These are phyloP conservation scores for Oikopleura albicans DNA, from an alignment of 23 tunicate species.

Conservation along the genomic window DNA sequence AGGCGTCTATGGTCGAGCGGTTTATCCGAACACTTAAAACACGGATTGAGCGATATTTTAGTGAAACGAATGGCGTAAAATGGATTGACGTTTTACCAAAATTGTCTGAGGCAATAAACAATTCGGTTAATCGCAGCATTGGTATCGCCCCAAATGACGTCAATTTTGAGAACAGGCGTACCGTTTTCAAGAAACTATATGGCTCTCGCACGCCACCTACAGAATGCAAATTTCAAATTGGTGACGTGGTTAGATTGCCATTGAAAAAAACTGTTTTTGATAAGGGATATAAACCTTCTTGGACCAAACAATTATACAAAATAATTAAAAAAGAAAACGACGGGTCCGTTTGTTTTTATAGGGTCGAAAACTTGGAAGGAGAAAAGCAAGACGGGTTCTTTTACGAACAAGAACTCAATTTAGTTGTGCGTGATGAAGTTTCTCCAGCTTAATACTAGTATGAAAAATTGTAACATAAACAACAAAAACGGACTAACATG, in stretches of 20 bases:
- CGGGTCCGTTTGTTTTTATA: background rate
- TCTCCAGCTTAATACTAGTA: background rate
- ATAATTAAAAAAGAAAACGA: background rate
- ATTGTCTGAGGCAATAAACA: background rate
- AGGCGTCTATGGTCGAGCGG: too few species aligned
- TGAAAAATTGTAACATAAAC: too few species aligned
- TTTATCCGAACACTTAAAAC: background rate
- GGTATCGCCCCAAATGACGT: background rate
- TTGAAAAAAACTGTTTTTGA: background rate
- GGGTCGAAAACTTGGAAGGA: background rate
- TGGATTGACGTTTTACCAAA: background rate
- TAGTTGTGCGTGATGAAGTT: background rate
- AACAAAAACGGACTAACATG: background rate
- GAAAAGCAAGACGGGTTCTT: background rate
- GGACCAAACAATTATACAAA: background rate
- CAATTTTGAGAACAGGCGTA: background rate
- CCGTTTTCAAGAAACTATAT: background rate
- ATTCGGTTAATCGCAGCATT: background rate
- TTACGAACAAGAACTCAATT: background rate
- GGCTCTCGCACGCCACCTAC: background rate
- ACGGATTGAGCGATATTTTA: background rate
- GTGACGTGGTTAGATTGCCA: background rate
- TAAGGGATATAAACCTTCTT: background rate
- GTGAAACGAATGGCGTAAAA: background rate
- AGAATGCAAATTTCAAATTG: background rate